phyloP scores from a whole-genome alignment of 1,140 invertebrate genomes.

The Macrobrachium rosenbergii region DNA sequence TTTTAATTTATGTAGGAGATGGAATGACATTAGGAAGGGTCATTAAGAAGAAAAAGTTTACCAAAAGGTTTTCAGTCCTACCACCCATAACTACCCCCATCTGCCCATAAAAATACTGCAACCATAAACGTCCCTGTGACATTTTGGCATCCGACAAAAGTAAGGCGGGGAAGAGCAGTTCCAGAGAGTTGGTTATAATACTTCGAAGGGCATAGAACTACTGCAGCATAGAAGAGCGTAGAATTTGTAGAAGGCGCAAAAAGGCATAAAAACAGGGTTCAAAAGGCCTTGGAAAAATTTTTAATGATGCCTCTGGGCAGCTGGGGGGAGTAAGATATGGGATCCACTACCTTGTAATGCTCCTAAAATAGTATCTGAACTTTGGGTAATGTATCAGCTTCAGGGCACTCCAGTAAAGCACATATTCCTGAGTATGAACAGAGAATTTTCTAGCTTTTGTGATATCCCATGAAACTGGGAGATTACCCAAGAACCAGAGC shows the following conservation, averaged over 20 bases:
- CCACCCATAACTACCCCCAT: slow-evolving; percentile 56
- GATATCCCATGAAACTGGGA: slow-evolving; percentile 52
- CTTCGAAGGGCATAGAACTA: slow-evolving; percentile 52
- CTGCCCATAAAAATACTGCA: slow-evolving; percentile 56
- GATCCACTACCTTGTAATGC: slow-evolving; percentile 58
- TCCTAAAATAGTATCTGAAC: slow-evolving; percentile 50
- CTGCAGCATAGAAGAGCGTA: slow-evolving; percentile 43
- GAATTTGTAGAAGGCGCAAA: slow-evolving; percentile 44
- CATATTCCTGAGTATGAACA: slow-evolving; percentile 33
- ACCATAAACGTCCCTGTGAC: slow-evolving; percentile 44
- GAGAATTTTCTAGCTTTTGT: slow-evolving; percentile 36
- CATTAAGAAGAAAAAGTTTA: slow-evolving; percentile 40
- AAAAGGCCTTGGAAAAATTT: slow-evolving; percentile 45
- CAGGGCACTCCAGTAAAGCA: slow-evolving; percentile 35
- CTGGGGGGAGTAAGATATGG: slow-evolving; percentile 50
- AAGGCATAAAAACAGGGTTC: slow-evolving; percentile 7
- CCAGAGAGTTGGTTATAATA: slow-evolving; percentile 52
- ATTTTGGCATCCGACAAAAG: slow-evolving; percentile 55
- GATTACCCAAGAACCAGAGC: slow-evolving; percentile 55
- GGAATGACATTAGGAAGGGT: slow-evolving; percentile 59
- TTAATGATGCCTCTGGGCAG: slow-evolving; percentile 46
- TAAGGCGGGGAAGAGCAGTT: slow-evolving; percentile 41
- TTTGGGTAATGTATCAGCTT: slow-evolving; percentile 47
- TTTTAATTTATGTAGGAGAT: slow-evolving; percentile 56
- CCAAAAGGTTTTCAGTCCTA: slow-evolving; percentile 59